A percentile compares a stretch with the other conserved stretches of the same genome.
These are phyloP conservation scores for Myiopsitta monachus DNA, from an alignment of 2,113 vertebrate genomes.

Conservation along the genomic window DNA sequence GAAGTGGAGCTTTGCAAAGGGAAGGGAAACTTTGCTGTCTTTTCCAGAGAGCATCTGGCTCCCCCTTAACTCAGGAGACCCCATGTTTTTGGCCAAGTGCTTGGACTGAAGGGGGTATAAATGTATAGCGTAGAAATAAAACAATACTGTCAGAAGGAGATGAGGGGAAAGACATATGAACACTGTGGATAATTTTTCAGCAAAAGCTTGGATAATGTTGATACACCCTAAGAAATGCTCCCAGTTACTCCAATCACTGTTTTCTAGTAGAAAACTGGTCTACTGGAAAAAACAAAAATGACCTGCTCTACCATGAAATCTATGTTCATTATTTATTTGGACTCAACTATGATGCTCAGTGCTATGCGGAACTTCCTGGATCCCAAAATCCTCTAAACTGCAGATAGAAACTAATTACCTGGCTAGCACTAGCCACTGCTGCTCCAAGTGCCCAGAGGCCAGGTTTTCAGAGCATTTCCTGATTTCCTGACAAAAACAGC, in stretches of 20 bases:
- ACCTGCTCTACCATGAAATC: not conserved
- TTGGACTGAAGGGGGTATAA: not conserved
- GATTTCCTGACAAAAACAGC: not conserved
- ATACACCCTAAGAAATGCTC: not conserved
- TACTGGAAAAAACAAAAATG: not conserved
- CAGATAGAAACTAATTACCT: not conserved
- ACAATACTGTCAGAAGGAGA: not conserved
- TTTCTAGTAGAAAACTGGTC: not conserved
- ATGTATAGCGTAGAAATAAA: not conserved
- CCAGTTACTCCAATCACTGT: not conserved
- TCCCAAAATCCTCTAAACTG: not conserved
- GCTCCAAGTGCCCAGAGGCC: not conserved
- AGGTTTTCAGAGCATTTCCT: not conserved
- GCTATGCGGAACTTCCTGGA: not conserved
- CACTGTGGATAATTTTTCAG: not conserved
- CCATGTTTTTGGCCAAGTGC: not conserved
- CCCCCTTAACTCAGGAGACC: not conserved
- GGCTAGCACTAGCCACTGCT: not conserved
- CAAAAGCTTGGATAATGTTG: not conserved
- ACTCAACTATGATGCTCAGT: not conserved
- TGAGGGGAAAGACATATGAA: not conserved
- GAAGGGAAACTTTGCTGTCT: not conserved
- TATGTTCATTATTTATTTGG: conserved; percentile 1
- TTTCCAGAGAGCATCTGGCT: not conserved
- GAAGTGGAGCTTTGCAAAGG: not conserved